Evolutionary conservation across 2,888 invertebrate species (phyloP).

Genomic region (Ctena decussata): DNA sequence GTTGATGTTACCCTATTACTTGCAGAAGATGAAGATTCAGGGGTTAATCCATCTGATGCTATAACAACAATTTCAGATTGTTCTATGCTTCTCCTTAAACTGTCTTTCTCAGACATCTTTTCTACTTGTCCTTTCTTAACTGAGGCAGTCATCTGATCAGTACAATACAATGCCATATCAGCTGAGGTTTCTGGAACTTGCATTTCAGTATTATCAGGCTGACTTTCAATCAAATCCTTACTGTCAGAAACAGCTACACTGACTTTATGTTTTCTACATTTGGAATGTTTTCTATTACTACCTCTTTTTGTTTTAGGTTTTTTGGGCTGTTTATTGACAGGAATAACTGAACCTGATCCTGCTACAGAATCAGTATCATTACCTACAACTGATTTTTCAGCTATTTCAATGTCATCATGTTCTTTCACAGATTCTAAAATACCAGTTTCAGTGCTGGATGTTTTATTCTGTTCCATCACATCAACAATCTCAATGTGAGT

Average conservation of each 20-base stretch:
- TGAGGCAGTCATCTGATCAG: no score
- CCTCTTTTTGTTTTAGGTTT: not conserved
- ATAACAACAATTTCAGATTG: not conserved
- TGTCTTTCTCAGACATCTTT: no score
- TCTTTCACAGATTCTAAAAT: not conserved
- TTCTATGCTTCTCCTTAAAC: no score
- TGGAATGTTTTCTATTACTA: not conserved
- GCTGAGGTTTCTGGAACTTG: not conserved
- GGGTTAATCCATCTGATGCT: not conserved
- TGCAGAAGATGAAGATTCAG: not conserved
- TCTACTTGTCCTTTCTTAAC: no score
- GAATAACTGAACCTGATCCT: not conserved
- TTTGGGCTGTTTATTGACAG: not conserved
- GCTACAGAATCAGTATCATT: not conserved
- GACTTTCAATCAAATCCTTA: not conserved
- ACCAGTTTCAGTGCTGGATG: not conserved
- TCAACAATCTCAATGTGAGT: not conserved
- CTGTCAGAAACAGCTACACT: not conserved
- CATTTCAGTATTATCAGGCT: not conserved
- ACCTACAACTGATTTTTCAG: not conserved
- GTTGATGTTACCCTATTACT: not conserved
- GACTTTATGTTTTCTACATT: not conserved
- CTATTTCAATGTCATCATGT: not conserved
- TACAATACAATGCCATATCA: no score
- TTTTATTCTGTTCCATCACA: not conserved